Percentiles rank a stretch among this genome's conserved stretches.
These are phyloP conservation scores for Drosophila murphyi DNA, from an alignment of 1,140 invertebrate genomes.

Conservation along the genomic window DNA sequence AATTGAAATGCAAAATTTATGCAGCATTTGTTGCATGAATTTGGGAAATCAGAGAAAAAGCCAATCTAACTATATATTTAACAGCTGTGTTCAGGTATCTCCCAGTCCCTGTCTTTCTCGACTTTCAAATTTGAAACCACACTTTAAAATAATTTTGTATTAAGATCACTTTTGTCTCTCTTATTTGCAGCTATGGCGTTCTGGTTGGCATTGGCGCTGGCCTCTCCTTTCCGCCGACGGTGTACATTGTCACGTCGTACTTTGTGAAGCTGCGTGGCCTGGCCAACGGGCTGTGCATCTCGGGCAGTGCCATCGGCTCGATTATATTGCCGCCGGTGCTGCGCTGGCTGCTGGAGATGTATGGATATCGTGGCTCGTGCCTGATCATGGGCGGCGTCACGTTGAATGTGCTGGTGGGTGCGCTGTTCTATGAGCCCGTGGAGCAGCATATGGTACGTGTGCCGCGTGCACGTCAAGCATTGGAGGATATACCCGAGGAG, in stretches of 20 bases:
- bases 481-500: conserved; percentile 82
- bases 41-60: background rate
- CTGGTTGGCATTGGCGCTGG: conserved; percentile 93
- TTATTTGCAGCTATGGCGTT: conserved; percentile 89
- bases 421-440: conserved; percentile 93
- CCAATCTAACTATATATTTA: too few species aligned
- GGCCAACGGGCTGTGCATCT: conserved; percentile 95
- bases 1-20: too few species aligned
- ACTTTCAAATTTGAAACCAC: too few species aligned
- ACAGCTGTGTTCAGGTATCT: too few species aligned
- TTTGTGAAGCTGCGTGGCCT: conserved; percentile 92
- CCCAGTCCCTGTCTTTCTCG: too few species aligned
- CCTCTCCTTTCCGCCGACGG: conserved; percentile 92
- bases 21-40: background rate
- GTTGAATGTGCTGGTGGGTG: conserved; percentile 93
- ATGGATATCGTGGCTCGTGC: conserved; percentile 92
- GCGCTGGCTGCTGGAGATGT: conserved; percentile 88
- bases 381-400: conserved; percentile 93
- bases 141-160: too few species aligned
- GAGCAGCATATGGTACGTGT: conserved; percentile 90
- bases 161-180: conserved; percentile 2
- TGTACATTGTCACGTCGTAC: conserved; percentile 96
- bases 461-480: conserved; percentile 72
- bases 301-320: conserved; percentile 92
- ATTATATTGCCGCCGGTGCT: conserved; percentile 92